Percentiles rank a stretch among this genome's conserved stretches.
phyloP scores from a whole-genome alignment of 2,797 vertebrate genomes.

The Menidia menidia region DNA sequence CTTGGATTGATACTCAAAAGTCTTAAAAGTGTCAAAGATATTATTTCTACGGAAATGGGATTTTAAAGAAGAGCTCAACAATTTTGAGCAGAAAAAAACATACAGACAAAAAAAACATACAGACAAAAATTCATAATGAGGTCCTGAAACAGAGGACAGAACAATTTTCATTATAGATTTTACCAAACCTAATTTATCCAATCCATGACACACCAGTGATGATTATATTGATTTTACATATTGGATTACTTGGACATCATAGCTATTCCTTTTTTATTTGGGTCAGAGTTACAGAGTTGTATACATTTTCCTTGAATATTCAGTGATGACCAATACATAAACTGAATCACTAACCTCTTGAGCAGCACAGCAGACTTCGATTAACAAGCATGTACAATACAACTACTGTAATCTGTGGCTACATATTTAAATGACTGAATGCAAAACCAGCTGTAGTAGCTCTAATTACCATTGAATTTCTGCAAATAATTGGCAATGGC shows the following conservation, averaged over 20 bases:
- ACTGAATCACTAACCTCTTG: slow-evolving; percentile 17
- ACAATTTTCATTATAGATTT: slow-evolving; percentile 5
- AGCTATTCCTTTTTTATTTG: slow-evolving; percentile 6
- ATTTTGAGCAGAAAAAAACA: too few relatives aligned
- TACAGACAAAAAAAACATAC: too few relatives aligned
- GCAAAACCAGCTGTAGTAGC: slow-evolving; percentile 39
- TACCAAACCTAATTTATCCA: slow-evolving; percentile 13
- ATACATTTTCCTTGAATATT: slow-evolving; percentile 21
- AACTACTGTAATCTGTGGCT: background rate
- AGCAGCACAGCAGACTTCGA: background rate
- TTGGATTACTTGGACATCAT: background rate
- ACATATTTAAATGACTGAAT: background rate
- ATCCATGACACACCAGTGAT: background rate
- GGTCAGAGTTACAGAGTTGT: background rate
- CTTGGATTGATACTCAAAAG: too few relatives aligned
- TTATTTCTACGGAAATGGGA: too few relatives aligned
- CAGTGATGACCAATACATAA: slow-evolving; percentile 14
- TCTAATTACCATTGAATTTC: slow-evolving; percentile 37
- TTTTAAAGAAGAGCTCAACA: too few relatives aligned
- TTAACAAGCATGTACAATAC: slow-evolving; percentile 2
- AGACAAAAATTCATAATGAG: too few relatives aligned
- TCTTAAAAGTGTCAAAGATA: too few relatives aligned
- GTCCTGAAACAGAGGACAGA: slow-evolving; percentile 22
- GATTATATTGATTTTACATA: slow-evolving; percentile 2
- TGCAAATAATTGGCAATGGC: slow-evolving; percentile 45